A percentile compares a stretch with the other conserved stretches of the same genome.
These are phyloP conservation scores for Odocoileus hemionus DNA, from an alignment of 2,113 vertebrate species.

Conservation along the genomic window DNA sequence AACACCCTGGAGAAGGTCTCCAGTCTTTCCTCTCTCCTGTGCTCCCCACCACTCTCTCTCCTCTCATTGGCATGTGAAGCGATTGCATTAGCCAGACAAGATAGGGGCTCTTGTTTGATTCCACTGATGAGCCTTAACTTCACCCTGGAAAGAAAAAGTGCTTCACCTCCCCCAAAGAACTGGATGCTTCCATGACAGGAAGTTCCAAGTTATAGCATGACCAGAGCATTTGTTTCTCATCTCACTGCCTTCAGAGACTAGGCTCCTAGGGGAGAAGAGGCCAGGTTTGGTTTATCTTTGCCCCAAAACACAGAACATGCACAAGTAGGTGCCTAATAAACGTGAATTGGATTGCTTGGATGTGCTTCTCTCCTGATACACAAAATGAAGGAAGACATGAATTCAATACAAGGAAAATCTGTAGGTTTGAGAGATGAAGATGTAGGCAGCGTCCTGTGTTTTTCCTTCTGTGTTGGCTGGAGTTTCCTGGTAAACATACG, in stretches of 20 bases:
- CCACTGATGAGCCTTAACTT: not conserved
- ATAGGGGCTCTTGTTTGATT: not conserved
- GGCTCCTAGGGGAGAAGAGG: not conserved
- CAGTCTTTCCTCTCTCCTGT: not conserved
- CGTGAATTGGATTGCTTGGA: not conserved
- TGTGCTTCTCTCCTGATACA: not conserved
- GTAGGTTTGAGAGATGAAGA: not conserved
- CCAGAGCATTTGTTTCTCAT: not conserved
- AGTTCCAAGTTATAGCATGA: not conserved
- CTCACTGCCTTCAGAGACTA: not conserved
- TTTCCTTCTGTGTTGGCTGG: not conserved
- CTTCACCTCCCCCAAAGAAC: not conserved
- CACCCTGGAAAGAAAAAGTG: not conserved
- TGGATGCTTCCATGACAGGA: not conserved
- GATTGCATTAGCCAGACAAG: not conserved
- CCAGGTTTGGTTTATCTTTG: not conserved
- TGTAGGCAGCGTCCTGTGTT: not conserved
- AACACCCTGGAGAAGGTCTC: accelerated
- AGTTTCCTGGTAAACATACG: not conserved
- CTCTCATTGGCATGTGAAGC: not conserved
- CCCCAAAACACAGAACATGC: not conserved
- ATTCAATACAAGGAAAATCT: not conserved
- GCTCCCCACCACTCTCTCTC: not conserved
- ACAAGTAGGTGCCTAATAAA: not conserved
- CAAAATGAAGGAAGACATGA: not conserved